A percentile compares a stretch with the other conserved stretches of the same genome.
phyloP scores from a whole-genome alignment of 2,113 vertebrate genomes.

The Origma solitaria region DNA sequence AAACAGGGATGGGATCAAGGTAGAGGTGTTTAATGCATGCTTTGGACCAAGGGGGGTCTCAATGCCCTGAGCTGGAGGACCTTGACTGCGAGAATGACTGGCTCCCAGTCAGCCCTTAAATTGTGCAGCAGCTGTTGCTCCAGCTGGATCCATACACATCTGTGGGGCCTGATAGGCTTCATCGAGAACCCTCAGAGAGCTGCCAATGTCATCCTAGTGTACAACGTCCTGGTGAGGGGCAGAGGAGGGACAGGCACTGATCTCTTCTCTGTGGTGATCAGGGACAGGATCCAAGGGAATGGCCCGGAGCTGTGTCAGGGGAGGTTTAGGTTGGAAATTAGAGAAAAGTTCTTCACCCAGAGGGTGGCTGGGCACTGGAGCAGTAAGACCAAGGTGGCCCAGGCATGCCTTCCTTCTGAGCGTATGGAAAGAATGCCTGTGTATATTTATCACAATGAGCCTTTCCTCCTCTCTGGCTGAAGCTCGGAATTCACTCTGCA shows the following conservation, averaged over 20 bases:
- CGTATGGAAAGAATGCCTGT: not conserved
- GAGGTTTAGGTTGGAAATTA: not conserved
- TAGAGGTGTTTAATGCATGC: not conserved
- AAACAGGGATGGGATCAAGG: no score
- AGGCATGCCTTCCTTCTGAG: not conserved
- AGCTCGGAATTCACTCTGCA: not conserved
- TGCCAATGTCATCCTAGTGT: not conserved
- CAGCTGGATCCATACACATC: not conserved
- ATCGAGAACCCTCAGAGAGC: not conserved
- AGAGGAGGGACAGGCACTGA: not conserved
- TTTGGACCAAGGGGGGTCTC: not conserved
- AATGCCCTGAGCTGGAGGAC: not conserved
- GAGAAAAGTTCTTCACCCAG: not conserved
- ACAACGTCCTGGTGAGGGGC: not conserved
- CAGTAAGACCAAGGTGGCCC: not conserved
- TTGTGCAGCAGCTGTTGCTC: not conserved
- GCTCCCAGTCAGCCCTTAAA: not conserved
- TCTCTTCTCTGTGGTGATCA: not conserved
- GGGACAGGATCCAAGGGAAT: accelerated
- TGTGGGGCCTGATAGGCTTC: not conserved
- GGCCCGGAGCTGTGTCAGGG: not conserved
- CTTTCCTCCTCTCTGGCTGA: not conserved
- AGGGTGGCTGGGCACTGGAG: not conserved
- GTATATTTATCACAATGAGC: not conserved
- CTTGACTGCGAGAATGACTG: not conserved